Evolutionary conservation across 2,797 vertebrate genomes (phyloP).

Genomic region (Argya squamiceps): DNA sequence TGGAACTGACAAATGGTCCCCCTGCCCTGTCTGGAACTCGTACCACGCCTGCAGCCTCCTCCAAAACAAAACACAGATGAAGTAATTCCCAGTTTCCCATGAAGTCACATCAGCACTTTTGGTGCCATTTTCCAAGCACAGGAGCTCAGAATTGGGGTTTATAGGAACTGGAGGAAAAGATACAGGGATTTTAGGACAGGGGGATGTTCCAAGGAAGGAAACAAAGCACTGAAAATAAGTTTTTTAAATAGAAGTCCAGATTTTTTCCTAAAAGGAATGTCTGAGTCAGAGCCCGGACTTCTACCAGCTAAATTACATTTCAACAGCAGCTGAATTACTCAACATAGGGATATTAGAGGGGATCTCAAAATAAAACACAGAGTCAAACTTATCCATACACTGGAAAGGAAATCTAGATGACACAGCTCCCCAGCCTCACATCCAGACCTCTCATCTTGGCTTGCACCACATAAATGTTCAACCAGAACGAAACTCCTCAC

Average conservation of each 20-base stretch:
- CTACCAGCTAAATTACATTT: not conserved
- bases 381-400: not conserved
- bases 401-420: not conserved
- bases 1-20: not conserved
- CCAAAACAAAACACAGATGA: not conserved
- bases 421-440: fast-evolving
- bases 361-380: not conserved
- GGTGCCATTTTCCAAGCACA: not conserved
- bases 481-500: not conserved
- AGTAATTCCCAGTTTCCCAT: not conserved
- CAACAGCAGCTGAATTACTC: not conserved
- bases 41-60: not conserved
- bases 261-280: not conserved
- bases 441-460: not conserved
- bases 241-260: not conserved
- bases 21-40: not conserved
- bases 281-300: not conserved
- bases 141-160: not conserved
- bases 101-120: not conserved
- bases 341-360: fast-evolving
- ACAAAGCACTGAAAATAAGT: not conserved
- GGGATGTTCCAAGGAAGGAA: not conserved
- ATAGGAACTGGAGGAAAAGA: not conserved
- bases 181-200: not conserved
- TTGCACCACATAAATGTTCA: not conserved